Evolutionary conservation across 2,797 vertebrate genomes (phyloP), one percentile per base, ranked within the genome.

Genomic region (Premnoplex brunnescens): DNA sequence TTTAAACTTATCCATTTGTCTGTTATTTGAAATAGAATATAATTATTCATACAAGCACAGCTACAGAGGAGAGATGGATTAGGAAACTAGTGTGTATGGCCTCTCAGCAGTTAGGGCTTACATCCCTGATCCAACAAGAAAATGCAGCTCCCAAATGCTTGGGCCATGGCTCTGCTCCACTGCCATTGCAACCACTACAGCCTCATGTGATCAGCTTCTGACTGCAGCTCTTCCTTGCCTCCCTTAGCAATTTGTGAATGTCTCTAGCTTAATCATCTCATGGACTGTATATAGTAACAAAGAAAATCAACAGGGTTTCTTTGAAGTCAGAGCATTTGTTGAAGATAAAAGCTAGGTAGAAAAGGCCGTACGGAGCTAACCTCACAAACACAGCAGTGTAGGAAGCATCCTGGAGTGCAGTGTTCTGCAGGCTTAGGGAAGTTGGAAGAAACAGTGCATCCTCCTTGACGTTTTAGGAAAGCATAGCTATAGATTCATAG

Each of bases 161-260:
- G 30, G 14, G 15, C 51, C 14, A 1, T 8, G 59, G 26, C 55
- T 83, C 59, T 85, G 58, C 51, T 34, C 18, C 34, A 7, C 28
- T 59, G 46, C 30, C 1, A 0, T 1, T 48, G 23, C 20, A 52
- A 26, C 17, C 1, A 1, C 32, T 34, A 2, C 51, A 55, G 44
- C 28, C 73, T 52, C 19, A 5, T 6, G 13, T 28, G n/a, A 37
- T 87, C 54, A 56, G 46, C 14, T 49, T 68, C 51, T 62, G 36
- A 15, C 30, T 34, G 76, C 66, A 87, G 71, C 37, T 68, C 12
- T 44, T 46, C 68, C 51, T 69, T 46, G 36, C 2, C 7, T n/a
- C 17, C 12, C n/a, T 59, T 43, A 59, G 44, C 56, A 85, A 34
- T 59, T 1, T 36, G 26, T 66, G 28, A 49, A 56, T 74, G n/a